These are phyloP conservation scores for Sinocyclocheilus rhinocerous DNA, from an alignment of 2,113 vertebrate genomes.

Conservation along the genomic window DNA sequence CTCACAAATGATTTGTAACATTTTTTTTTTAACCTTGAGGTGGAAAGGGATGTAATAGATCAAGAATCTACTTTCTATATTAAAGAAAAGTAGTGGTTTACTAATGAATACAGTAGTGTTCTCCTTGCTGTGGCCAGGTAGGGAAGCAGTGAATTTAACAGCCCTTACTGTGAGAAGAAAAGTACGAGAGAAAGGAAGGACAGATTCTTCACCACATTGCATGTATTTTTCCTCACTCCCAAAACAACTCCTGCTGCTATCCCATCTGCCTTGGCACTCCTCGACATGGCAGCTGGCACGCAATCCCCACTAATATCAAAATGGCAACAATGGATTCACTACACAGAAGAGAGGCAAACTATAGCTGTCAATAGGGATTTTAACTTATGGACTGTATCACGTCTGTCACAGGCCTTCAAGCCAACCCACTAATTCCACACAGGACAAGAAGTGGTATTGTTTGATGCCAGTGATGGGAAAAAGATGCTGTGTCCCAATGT, in stretches of 20 bases:
- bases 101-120: background rate
- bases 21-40: no score
- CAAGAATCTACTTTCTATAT: background rate
- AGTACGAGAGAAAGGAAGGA: slow-evolving; percentile 63
- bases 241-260: slow-evolving; percentile 71
- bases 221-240: slow-evolving; percentile 61
- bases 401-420: background rate
- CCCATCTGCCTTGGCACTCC: slow-evolving; percentile 74
- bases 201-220: slow-evolving; percentile 53
- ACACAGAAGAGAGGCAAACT: slow-evolving; percentile 22
- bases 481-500: background rate
- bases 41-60: background rate
- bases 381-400: background rate
- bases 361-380: slow-evolving; percentile 15
- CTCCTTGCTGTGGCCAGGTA: slow-evolving; percentile 25
- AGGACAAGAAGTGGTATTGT: background rate
- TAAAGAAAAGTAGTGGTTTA: background rate
- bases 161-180: slow-evolving; percentile 72
- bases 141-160: slow-evolving; percentile 60
- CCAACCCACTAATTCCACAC: background rate
- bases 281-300: slow-evolving; percentile 66
- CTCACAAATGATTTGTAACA: no score
- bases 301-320: slow-evolving; percentile 53
- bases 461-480: background rate
- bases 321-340: slow-evolving; percentile 54